Conservation (phyloP, 2,113 vertebrate genomes). For the Tauraco erythrolophus region DNA sequence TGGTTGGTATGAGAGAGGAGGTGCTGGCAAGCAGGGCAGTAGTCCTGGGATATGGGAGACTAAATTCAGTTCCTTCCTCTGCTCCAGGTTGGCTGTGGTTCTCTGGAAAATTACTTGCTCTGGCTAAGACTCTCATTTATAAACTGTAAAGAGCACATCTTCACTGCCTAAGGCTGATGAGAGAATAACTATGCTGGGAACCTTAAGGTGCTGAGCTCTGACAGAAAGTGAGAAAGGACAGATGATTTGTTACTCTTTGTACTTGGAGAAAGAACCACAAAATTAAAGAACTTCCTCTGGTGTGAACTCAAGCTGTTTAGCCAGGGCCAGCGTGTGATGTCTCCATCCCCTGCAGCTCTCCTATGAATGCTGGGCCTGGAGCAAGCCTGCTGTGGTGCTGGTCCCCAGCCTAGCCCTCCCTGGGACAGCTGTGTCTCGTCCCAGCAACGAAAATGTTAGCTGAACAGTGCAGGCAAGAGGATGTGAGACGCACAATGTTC, state of each 20-base stretch:
- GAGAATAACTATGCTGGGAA: neutral
- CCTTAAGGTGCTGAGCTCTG: neutral
- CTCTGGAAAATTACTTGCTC: neutral
- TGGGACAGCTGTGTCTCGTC: neutral
- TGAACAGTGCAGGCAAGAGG: neutral
- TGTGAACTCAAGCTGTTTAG: neutral
- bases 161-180: neutral
- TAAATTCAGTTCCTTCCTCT: neutral
- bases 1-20: neutral
- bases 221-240: neutral
- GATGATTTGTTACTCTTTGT: neutral
- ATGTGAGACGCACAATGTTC: neutral
- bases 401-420: neutral
- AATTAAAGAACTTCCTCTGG: neutral
- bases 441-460: neutral
- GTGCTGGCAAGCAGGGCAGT: neutral
- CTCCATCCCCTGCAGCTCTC: neutral
- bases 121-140: neutral
- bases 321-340: rapidly evolving
- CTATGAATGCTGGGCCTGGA: neutral
- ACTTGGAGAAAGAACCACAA: neutral
- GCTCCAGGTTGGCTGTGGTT: neutral
- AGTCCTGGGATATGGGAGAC: neutral
- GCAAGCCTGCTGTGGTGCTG: neutral
- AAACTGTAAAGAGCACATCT: neutral